Conservation (phyloP, 2,113 vertebrate genomes). For the Perccottus glenii region DNA sequence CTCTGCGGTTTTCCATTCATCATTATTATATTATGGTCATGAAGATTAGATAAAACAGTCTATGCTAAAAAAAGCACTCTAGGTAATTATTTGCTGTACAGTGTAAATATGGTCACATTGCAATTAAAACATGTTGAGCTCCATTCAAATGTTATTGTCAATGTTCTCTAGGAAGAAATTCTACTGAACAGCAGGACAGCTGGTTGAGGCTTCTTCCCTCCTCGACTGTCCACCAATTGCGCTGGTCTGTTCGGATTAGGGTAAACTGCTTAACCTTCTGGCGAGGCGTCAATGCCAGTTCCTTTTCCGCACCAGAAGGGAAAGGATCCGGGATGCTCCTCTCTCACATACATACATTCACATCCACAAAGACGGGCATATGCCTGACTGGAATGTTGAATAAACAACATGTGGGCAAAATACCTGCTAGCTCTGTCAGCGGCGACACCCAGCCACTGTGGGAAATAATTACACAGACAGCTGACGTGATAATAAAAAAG, state of each 20-base stretch:
- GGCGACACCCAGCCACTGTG: constrained; percentile 20
- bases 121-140: too few relatives aligned
- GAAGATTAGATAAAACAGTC: too few relatives aligned
- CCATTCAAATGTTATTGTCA: too few relatives aligned
- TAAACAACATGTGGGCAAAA: constrained; percentile 40
- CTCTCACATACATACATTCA: not conserved
- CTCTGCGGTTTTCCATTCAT: not conserved
- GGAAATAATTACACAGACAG: constrained; percentile 45
- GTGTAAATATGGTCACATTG: not conserved
- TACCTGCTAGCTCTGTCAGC: constrained; percentile 34
- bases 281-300: constrained; percentile 66
- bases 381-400: constrained; percentile 6
- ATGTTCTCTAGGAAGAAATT: not conserved
- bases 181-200: constrained; percentile 32
- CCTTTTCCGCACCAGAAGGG: constrained; percentile 29
- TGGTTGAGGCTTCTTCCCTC: constrained; percentile 41
- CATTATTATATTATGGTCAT: too few relatives aligned
- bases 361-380: constrained; percentile 4
- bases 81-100: too few relatives aligned
- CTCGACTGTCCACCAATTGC: constrained; percentile 74
- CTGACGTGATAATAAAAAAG: constrained; percentile 10
- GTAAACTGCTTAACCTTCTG: constrained; percentile 82
- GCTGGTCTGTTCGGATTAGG: constrained; percentile 79
- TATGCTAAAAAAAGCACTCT: too few relatives aligned
- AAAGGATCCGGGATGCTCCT: constrained; percentile 19